These are phyloP conservation scores for Phodopus roborovskii DNA, from an alignment of 2,113 vertebrate genomes.

Conservation along the genomic window DNA sequence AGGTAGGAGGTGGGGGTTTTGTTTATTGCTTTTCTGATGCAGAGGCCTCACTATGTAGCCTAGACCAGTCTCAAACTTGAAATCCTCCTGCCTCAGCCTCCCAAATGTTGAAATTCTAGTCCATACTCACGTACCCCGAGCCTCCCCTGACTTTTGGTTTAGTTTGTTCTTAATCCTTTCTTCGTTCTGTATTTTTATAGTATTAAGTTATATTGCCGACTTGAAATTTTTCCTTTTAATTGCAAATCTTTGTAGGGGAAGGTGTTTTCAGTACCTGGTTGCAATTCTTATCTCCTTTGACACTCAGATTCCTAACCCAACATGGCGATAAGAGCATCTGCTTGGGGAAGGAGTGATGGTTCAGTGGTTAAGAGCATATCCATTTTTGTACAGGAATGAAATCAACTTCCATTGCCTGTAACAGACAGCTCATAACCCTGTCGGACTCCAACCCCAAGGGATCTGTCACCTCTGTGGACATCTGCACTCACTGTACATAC, in stretches of 20 bases:
- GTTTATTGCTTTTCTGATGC: background rate
- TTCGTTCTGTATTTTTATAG: background rate
- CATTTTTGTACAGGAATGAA: background rate
- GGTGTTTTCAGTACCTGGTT: background rate
- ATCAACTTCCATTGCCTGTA: background rate
- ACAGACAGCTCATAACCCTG: background rate
- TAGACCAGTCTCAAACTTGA: background rate
- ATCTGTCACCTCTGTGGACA: background rate
- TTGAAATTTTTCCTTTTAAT: background rate
- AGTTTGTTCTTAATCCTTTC: background rate
- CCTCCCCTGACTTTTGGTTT: background rate
- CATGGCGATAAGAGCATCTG: background rate
- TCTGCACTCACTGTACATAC: background rate
- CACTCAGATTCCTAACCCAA: background rate
- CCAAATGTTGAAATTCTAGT: background rate
- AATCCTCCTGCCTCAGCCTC: background rate
- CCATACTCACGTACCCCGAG: background rate
- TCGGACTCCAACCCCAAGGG: background rate
- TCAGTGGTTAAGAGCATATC: background rate
- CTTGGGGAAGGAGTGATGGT: background rate
- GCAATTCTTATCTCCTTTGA: background rate
- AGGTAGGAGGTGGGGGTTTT: background rate
- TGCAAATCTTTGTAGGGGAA: background rate
- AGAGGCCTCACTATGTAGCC: background rate
- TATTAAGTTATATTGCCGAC: background rate